Percentiles rank a stretch among this genome's conserved stretches.
Conservation (phyloP, 2,797 vertebrate genomes). For the Podarcis lilfordi region DNA sequence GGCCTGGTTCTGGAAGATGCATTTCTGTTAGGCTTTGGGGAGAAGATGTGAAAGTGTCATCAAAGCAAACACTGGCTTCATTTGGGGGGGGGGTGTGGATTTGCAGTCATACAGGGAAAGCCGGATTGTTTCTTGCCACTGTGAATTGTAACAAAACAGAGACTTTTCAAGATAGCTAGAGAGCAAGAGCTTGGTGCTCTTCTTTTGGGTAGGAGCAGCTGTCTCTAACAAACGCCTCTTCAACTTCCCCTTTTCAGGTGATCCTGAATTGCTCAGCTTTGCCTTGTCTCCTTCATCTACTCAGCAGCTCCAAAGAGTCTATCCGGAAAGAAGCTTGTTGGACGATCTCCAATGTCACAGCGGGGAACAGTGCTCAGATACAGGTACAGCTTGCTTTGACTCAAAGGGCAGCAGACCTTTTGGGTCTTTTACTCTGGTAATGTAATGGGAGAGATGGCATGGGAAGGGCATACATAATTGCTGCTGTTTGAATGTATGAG, state of each 20-base stretch:
- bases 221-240: neutral
- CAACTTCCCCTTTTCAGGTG: slow-evolving; percentile 78
- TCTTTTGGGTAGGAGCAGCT: neutral
- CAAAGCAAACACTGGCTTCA: neutral
- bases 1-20: neutral
- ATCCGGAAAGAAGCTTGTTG: slow-evolving; percentile 99
- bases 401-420: neutral
- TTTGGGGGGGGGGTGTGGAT: neutral
- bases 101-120: neutral
- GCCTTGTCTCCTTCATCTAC: slow-evolving; percentile 95
- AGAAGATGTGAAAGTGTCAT: neutral
- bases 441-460: neutral
- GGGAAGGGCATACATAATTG: neutral
- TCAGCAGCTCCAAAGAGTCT: slow-evolving; percentile 97
- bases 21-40: neutral
- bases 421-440: neutral
- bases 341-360: slow-evolving; percentile 99
- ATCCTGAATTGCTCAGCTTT: slow-evolving; percentile 98
- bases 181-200: too few relatives aligned
- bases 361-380: slow-evolving; percentile 96
- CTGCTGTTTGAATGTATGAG: too few relatives aligned
- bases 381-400: slow-evolving; percentile 77
- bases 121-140: neutral
- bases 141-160: neutral
- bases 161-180: neutral